These are phyloP conservation scores for Odobenus rosmarus DNA, from an alignment of 2,113 vertebrate genomes.

Conservation along the genomic window DNA sequence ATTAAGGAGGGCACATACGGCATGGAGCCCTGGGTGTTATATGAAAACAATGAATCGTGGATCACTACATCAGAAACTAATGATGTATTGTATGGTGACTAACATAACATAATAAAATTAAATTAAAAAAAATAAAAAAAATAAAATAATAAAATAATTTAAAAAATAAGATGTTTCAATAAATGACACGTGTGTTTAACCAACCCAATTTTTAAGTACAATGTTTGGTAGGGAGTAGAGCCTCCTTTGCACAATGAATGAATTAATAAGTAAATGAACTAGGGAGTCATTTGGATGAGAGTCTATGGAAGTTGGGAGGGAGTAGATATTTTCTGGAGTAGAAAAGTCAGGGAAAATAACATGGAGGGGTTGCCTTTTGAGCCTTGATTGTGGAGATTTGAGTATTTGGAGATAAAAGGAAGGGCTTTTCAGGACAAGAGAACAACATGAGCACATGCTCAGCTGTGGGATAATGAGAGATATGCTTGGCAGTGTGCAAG, in stretches of 20 bases:
- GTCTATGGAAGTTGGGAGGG: background rate
- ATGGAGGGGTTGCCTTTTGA: background rate
- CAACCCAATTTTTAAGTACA: background rate
- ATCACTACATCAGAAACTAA: too few species aligned
- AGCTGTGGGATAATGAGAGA: background rate
- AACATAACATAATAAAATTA: too few species aligned
- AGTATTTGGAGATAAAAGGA: background rate
- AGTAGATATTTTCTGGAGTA: background rate
- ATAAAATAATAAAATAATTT: too few species aligned
- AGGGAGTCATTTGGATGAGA: background rate
- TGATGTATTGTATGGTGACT: too few species aligned
- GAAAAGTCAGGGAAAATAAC: background rate
- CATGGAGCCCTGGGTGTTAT: too few species aligned
- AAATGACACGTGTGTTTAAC: background rate
- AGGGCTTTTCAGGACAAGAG: conserved; percentile 29
- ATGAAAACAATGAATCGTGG: too few species aligned
- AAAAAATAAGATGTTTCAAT: background rate
- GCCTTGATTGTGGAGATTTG: background rate
- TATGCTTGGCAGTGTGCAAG: background rate
- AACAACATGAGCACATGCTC: background rate
- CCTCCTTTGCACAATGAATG: background rate
- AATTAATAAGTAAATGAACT: background rate
- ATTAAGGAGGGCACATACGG: too few species aligned
- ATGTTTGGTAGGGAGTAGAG: background rate
- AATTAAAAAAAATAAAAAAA: too few species aligned